Evolutionary conservation across 2,797 vertebrate genomes (phyloP), one percentile per base, ranked within the genome.

Genomic region (Macropodus opercularis): DNA sequence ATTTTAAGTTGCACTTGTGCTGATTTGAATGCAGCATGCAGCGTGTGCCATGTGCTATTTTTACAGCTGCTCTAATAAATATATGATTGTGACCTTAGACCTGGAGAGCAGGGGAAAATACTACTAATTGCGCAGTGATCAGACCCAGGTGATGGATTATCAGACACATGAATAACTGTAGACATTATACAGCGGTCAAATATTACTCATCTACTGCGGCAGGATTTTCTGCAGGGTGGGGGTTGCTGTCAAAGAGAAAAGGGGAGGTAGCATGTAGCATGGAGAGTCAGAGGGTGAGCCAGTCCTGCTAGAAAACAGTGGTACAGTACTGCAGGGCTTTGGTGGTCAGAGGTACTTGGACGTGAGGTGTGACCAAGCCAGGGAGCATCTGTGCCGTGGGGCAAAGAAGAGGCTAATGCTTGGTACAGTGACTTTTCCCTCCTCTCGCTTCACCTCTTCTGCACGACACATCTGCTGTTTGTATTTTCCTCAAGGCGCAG

Each of bases 141-240:
- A 58, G 66, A 69, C 63, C 57, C 57, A 78, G 66, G 75, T 86
- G 75, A 82, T 71, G 60, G 56, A 66, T 70, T 47, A 75, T 69
- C 39, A 66, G 56, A 70, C 54, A 73, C 71, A 85, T 82, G 63
- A 81, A 80, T 69, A 79, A 81, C 63, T 71, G 34, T 38, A 63
- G 72, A 67, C 72, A 78, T 86, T 81, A 85, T 85, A 85, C 78
- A 81, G 46, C 34, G 44, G 62, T 67, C 52, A 40, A 85, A 79
- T 82, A 79, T 80, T 78, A 60, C 82, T 78, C 29, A 53, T 47
- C 67, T 69, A 77, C 82, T 67, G 46, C 39, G 38, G 63, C 66
- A 48, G 46, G 39, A 80, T 60, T 72, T 83, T 71, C 68, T 75
- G 64, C 48, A 60, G 49, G 63, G 49, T 78, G 65, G 58, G 64